phyloP scores from a whole-genome alignment of 2,888 invertebrate genomes.

The Cetonia aurata region DNA sequence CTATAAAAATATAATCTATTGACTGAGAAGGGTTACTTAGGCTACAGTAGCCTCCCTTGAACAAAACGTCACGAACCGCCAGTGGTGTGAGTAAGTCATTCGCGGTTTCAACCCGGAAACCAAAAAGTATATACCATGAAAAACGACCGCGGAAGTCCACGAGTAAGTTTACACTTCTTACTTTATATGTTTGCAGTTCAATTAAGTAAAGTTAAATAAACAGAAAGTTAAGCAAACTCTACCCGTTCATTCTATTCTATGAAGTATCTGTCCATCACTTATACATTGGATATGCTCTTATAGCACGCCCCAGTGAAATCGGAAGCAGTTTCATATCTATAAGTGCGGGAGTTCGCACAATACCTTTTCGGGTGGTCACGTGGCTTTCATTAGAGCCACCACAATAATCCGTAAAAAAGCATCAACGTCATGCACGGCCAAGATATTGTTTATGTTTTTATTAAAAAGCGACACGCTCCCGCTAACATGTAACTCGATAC shows the following conservation, averaged over 20 bases:
- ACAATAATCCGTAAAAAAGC: constrained; percentile 54
- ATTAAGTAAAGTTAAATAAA: neutral
- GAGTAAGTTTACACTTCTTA: neutral
- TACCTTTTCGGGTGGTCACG: constrained; percentile 54
- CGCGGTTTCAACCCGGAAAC: too few relatives aligned
- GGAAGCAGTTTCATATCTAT: constrained; percentile 3
- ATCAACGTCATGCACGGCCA: constrained; percentile 13
- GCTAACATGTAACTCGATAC: constrained; percentile 25
- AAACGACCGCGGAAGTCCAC: too few relatives aligned
- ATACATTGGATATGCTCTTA: constrained; percentile 6
- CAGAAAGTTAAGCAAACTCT: neutral
- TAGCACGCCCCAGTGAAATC: constrained; percentile 16
- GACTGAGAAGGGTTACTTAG: too few relatives aligned
- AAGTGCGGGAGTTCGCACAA: constrained; percentile 45
- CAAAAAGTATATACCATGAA: too few relatives aligned
- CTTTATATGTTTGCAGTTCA: neutral
- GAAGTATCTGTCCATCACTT: neutral
- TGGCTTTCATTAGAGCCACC: constrained; percentile 55
- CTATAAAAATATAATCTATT: too few relatives aligned
- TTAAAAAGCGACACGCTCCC: constrained; percentile 29
- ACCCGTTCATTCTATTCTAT: neutral
- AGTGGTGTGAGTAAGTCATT: too few relatives aligned
- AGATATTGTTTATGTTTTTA: constrained; percentile 39
- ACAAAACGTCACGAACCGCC: too few relatives aligned
- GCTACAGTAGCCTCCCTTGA: too few relatives aligned